Percentiles rank a stretch among this genome's conserved stretches.
These are phyloP conservation scores for Dyspetes luteomarginatus DNA, from an alignment of 2,888 invertebrate genomes.

Conservation along the genomic window DNA sequence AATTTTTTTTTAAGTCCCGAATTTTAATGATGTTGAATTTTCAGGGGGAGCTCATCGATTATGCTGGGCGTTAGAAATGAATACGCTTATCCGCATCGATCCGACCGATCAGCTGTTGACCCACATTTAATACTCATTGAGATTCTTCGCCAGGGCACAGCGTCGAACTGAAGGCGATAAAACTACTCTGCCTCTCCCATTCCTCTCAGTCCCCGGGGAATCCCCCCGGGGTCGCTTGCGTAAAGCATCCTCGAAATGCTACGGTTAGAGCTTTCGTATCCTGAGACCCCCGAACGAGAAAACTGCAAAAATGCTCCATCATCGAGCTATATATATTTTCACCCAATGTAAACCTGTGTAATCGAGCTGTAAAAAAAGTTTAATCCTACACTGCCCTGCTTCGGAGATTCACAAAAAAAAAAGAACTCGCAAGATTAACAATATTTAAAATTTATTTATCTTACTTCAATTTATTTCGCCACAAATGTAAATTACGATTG, in stretches of 20 bases:
- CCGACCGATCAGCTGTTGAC: constrained; percentile 79
- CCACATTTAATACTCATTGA: constrained; percentile 75
- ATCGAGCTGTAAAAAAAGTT: no score
- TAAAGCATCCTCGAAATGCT: constrained; percentile 41
- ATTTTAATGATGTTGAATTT: neutral
- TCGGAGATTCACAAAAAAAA: no score
- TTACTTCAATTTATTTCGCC: no score
- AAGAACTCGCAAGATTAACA: no score
- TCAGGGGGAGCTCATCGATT: constrained; percentile 14
- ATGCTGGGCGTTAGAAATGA: constrained; percentile 55
- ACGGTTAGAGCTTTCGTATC: constrained; percentile 40
- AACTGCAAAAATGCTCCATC: constrained; percentile 11
- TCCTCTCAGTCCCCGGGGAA: constrained; percentile 73
- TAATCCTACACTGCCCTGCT: no score
- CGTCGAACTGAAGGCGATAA: constrained; percentile 71
- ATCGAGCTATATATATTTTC: neutral
- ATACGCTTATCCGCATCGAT: constrained; percentile 76
- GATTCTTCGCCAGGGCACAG: constrained; percentile 69
- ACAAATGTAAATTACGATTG: no score
- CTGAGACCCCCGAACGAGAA: neutral
- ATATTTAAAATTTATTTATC: no score
- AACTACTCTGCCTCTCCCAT: constrained; percentile 70
- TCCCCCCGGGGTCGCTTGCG: constrained; percentile 41
- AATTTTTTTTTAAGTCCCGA: neutral
- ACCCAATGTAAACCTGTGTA: neutral